A percentile compares a stretch with the other conserved stretches of the same genome.
These are phyloP conservation scores for Propithecus perrieri DNA, from an alignment of 2,797 vertebrate genomes.

Conservation along the genomic window DNA sequence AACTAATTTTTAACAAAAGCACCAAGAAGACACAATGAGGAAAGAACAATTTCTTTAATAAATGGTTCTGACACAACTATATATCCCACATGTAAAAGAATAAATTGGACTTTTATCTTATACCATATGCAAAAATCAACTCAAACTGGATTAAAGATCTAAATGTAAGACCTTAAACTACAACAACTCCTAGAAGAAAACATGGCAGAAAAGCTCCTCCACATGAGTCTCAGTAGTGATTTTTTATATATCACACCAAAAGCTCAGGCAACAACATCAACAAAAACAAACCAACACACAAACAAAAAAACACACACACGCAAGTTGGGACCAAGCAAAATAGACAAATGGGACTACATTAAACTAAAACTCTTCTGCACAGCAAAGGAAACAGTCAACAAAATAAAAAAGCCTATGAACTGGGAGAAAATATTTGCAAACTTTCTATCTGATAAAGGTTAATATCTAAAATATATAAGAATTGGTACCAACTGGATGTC, in stretches of 20 bases:
- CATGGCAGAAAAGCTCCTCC: too few species aligned
- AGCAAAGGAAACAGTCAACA: neutral
- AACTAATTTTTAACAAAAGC: neutral
- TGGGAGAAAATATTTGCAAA: neutral
- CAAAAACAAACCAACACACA: neutral
- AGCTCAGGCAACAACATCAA: neutral
- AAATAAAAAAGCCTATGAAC: neutral
- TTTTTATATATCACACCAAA: neutral
- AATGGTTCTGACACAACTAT: too few species aligned
- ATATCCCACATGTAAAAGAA: too few species aligned
- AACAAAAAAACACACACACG: too few species aligned
- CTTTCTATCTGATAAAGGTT: neutral
- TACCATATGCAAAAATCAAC: too few species aligned
- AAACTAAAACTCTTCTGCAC: neutral
- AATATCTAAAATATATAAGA: neutral
- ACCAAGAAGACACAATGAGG: neutral
- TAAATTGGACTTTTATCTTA: too few species aligned
- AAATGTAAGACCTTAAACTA: too few species aligned
- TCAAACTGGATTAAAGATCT: too few species aligned
- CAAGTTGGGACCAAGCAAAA: neutral
- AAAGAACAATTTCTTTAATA: neutral
- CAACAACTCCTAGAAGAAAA: too few species aligned
- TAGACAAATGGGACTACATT: neutral
- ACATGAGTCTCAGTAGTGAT: too few species aligned
- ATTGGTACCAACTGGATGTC: too few species aligned